Conservation (phyloP, 2,113 vertebrate species). For the Carlito syrichta region DNA sequence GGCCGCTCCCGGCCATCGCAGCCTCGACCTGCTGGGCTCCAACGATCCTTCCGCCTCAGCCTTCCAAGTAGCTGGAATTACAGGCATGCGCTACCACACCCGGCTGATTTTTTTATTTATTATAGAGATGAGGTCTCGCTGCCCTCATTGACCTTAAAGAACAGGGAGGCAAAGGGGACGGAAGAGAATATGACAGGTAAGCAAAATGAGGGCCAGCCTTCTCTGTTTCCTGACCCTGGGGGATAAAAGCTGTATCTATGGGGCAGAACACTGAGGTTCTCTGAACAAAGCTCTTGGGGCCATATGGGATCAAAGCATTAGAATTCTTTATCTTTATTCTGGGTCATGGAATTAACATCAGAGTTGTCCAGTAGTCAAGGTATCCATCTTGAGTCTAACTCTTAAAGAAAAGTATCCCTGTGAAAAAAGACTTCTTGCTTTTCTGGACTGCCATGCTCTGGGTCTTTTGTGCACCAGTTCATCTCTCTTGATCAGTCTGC, state of each 20-base stretch:
- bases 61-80: too few species aligned
- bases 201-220: background rate
- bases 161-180: background rate
- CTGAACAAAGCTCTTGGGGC: background rate
- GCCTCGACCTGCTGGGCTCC: too few species aligned
- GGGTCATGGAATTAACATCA: background rate
- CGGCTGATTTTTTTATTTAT: too few species aligned
- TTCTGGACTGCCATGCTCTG: background rate
- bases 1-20: too few species aligned
- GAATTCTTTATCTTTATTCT: background rate
- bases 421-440: background rate
- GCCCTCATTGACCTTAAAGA: background rate
- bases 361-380: background rate
- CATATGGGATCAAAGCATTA: fast-evolving
- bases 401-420: background rate
- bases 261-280: background rate
- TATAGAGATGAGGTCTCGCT: background rate
- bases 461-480: background rate
- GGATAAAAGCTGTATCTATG: background rate
- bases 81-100: too few species aligned
- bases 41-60: too few species aligned
- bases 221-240: background rate
- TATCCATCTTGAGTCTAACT: background rate
- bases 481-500: background rate
- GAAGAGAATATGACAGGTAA: background rate